phyloP scores from a whole-genome alignment of 2,888 invertebrate species.

The Drosophila mimetica region DNA sequence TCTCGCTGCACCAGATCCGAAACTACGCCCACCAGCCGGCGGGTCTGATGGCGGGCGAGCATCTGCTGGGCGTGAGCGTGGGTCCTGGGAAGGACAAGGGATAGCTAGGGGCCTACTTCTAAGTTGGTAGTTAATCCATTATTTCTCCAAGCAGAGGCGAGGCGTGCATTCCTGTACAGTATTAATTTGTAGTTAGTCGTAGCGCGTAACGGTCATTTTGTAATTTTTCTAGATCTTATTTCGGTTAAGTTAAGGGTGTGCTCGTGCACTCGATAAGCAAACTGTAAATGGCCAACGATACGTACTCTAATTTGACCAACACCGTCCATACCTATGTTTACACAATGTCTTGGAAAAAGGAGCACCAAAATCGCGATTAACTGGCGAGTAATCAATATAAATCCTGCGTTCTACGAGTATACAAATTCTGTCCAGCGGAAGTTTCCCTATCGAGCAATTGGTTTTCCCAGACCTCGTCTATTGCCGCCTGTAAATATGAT shows the following conservation, averaged over 20 bases:
- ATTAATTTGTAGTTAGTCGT: constrained; percentile 74
- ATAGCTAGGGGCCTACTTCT: constrained; percentile 83
- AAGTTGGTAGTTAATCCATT: constrained; percentile 60
- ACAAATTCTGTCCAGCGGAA: constrained; percentile 7
- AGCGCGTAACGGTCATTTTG: constrained; percentile 40
- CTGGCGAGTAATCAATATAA: background rate
- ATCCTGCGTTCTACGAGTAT: background rate
- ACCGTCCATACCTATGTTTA: constrained; percentile 59
- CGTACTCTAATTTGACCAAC: constrained; percentile 56
- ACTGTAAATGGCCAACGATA: constrained; percentile 60
- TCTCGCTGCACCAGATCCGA: constrained; percentile 97
- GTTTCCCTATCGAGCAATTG: background rate
- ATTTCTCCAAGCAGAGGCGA: constrained; percentile 40
- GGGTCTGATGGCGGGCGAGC: constrained; percentile 89
- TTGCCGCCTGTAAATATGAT: constrained; percentile 57
- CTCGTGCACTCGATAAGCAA: constrained; percentile 3
- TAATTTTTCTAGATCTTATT: constrained; percentile 24
- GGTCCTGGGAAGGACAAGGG: constrained; percentile 84
- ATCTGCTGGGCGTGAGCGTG: constrained; percentile 86
- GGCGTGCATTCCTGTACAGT: constrained; percentile 69
- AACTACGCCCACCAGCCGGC: constrained; percentile 97
- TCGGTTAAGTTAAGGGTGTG: constrained; percentile 20
- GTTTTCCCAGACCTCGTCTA: constrained; percentile 27
- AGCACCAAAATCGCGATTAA: background rate
- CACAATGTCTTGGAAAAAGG: constrained; percentile 8